These are phyloP conservation scores for Incurvaria masculella DNA, from an alignment of 2,888 invertebrate genomes.

Conservation along the genomic window DNA sequence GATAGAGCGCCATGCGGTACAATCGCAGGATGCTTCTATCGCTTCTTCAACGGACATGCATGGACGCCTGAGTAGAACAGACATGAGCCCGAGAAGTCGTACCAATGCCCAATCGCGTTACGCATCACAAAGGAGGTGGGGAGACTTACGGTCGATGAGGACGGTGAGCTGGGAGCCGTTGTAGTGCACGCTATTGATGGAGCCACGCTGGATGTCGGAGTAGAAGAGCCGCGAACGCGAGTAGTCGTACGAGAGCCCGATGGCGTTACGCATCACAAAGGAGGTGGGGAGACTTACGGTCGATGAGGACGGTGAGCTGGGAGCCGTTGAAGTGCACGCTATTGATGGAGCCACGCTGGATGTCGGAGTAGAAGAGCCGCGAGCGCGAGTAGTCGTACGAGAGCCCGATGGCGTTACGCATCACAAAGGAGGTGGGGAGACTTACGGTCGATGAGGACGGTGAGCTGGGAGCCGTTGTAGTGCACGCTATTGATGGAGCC, in stretches of 20 bases:
- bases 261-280: constrained; percentile 84
- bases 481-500: constrained; percentile 79
- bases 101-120: constrained; percentile 83
- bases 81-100: constrained; percentile 65
- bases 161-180: constrained; percentile 72
- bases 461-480: constrained; percentile 76
- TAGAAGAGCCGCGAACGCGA: constrained; percentile 69
- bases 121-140: no score
- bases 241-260: constrained; percentile 81
- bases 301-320: constrained; percentile 65
- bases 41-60: no score
- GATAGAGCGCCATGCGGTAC: no score
- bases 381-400: constrained; percentile 70
- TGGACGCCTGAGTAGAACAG: constrained; percentile 90
- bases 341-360: constrained; percentile 81
- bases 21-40: no score
- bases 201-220: constrained; percentile 85
- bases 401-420: constrained; percentile 85
- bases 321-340: constrained; percentile 78
- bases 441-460: constrained; percentile 66
- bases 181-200: constrained; percentile 78
- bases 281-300: no score
- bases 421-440: no score
- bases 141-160: constrained; percentile 66
- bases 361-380: constrained; percentile 83